These are phyloP conservation scores for Orchesellides sinensis DNA, from an alignment of 2,888 invertebrate species.

Conservation along the genomic window DNA sequence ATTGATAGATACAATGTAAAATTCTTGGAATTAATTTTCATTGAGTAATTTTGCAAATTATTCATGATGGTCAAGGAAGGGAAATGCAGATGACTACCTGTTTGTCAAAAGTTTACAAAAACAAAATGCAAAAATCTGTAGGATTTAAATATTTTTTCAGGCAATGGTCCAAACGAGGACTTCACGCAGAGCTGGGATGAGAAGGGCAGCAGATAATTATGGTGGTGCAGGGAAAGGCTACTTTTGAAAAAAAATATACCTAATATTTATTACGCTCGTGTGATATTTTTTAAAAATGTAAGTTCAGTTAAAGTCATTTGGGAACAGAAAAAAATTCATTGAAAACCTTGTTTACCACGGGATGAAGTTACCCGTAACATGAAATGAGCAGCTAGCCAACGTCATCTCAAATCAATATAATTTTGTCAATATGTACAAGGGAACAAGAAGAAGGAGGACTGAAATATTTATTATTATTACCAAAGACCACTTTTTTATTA, in stretches of 20 bases:
- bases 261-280: constrained; percentile 45
- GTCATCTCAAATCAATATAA: constrained; percentile 49
- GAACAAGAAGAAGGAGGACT: constrained; percentile 35
- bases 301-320: too few relatives aligned
- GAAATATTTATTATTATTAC: constrained; percentile 52
- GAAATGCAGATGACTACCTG: constrained; percentile 18
- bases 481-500: constrained; percentile 10
- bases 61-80: constrained; percentile 6
- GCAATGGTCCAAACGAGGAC: too few relatives aligned
- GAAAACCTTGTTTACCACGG: neutral
- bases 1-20: too few relatives aligned
- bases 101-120: neutral
- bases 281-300: constrained; percentile 33
- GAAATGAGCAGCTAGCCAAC: too few relatives aligned
- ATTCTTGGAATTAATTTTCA: neutral
- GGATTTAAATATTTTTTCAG: constrained; percentile 3
- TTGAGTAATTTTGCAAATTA: neutral
- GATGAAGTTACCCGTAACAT: too few relatives aligned
- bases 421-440: constrained; percentile 25
- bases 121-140: constrained; percentile 3
- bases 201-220: constrained; percentile 3
- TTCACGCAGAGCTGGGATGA: constrained; percentile 27
- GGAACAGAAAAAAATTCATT: too few relatives aligned
- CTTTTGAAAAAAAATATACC: neutral
- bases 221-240: neutral